Evolutionary conservation across 2,113 vertebrate species (phyloP), one percentile per base, ranked within the genome.

Genomic region (Romanogobio albipinnatus): DNA sequence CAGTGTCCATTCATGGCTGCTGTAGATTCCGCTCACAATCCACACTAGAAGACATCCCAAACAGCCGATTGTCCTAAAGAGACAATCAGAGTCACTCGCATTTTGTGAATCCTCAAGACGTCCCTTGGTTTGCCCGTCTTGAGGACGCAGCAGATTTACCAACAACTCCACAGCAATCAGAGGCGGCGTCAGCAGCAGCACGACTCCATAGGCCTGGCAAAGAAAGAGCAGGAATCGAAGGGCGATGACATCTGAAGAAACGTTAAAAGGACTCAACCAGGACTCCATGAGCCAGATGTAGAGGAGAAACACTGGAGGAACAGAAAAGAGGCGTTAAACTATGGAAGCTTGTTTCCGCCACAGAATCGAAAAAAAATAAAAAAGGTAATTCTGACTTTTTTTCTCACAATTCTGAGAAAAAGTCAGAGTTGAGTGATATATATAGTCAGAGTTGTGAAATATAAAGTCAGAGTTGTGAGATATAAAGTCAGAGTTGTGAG

Each of bases 171-270:
- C 74, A 4, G 91, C 87, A 0, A 94, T 90, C 71, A 95, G 90
- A 39, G 92, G 93, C 3, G 87, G 81, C 43, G 76, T 91, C 62
- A 96, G 86, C 49, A 95, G 86, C 78, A 96, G 49, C 80, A 92
- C 91, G 0, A 74, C 79, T 1, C 91, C 91, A 1, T 96, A 95
- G 2, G 91, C 91, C 86, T 94, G 90, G 84, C 94, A 90, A 47
- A 95, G 92, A 73, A 95, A 95, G 29, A 94, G 90, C 81, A 94
- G 89, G 89, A 93, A 94, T 74, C 93, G 94, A 64, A 95, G 87
- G 29, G 94, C 91, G 9, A 95, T 89, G 82, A 91, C 29, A 0
- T 95, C 93, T 3, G 86, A 56, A 0, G 81, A 62, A 1, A 53
- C 26, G 17, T 87, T 49, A 13, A 90, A 73, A 0, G 75, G 83